These are phyloP conservation scores for Sminthurinus aureus DNA, from an alignment of 2,888 invertebrate genomes.

Conservation along the genomic window DNA sequence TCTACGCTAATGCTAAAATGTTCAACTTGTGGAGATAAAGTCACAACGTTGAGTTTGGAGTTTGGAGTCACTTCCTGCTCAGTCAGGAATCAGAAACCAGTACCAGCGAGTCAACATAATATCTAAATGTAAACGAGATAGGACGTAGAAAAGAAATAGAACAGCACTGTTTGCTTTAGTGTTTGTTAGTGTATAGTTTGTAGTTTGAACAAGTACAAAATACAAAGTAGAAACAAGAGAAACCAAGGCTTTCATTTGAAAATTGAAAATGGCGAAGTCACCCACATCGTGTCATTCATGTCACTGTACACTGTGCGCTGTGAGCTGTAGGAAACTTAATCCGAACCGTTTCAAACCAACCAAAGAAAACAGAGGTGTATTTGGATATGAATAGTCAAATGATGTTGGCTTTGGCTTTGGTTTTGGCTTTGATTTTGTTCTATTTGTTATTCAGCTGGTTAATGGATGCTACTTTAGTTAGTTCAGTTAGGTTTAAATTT, in stretches of 20 bases:
- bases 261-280: slow-evolving; percentile 26
- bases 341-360: slow-evolving; percentile 15
- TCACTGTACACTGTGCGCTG: no score
- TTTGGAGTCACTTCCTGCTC: neutral
- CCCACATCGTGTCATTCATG: slow-evolving; percentile 34
- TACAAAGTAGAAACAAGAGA: neutral
- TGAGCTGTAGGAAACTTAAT: slow-evolving; percentile 36
- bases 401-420: neutral
- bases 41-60: neutral
- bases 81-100: neutral
- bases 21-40: neutral
- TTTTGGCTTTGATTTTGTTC: neutral
- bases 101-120: neutral
- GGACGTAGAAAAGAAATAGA: neutral
- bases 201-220: neutral
- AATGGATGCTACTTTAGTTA: neutral
- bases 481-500: no score
- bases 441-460: slow-evolving; percentile 9
- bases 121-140: neutral
- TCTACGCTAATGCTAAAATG: neutral
- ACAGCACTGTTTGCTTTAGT: neutral
- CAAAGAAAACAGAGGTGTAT: neutral
- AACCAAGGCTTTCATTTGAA: neutral
- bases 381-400: neutral
- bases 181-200: no score